phyloP scores from a whole-genome alignment of 2,888 invertebrate genomes.

The Blera fallax region DNA sequence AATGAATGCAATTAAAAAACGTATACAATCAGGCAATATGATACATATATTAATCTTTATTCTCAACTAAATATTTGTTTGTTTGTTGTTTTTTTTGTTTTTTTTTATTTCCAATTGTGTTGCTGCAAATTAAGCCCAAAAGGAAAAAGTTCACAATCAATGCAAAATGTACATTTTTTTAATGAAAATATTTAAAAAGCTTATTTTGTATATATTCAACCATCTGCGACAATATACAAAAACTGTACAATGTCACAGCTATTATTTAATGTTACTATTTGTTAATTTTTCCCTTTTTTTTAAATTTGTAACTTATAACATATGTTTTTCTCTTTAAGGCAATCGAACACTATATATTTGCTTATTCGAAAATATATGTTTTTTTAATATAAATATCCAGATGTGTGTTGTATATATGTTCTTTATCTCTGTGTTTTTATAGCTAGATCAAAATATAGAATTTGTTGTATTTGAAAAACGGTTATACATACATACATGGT shows the following conservation, averaged over 20 bases:
- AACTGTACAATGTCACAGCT: constrained; percentile 33
- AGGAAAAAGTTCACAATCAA: constrained; percentile 40
- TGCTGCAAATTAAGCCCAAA: constrained; percentile 44
- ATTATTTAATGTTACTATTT: not conserved
- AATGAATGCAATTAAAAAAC: too few relatives aligned
- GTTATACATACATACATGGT: too few relatives aligned
- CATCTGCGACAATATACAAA: constrained; percentile 24
- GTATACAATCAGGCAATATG: not conserved
- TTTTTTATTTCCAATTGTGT: too few relatives aligned
- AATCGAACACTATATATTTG: constrained; percentile 60
- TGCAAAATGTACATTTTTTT: constrained; percentile 31
- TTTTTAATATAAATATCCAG: not conserved
- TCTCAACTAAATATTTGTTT: constrained; percentile 1
- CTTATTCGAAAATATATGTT: constrained; percentile 15
- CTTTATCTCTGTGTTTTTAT: not conserved
- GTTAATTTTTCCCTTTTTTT: too few relatives aligned
- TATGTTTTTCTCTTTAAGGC: constrained; percentile 51
- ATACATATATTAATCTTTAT: constrained; percentile 14
- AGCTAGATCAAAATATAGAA: not conserved
- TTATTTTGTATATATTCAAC: constrained; percentile 36
- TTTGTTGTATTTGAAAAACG: not conserved
- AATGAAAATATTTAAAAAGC: constrained; percentile 43
- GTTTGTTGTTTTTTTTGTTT: too few relatives aligned
- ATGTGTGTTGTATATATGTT: not conserved
- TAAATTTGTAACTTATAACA: constrained; percentile 42